These are phyloP conservation scores for Morelia viridis DNA, from an alignment of 2,797 vertebrate species.

Conservation along the genomic window DNA sequence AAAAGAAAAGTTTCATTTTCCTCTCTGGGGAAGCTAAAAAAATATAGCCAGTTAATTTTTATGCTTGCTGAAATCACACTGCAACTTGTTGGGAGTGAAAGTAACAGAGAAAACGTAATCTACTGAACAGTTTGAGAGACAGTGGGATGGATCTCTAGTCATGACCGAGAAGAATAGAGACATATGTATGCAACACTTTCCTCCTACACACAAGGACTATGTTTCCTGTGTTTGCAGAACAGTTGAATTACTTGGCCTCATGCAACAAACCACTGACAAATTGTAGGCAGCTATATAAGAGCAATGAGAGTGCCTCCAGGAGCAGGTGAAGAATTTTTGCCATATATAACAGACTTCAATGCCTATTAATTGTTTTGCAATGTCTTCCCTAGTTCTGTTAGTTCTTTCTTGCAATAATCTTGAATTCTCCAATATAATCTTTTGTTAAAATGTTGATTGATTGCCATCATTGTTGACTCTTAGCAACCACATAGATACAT, in stretches of 20 bases:
- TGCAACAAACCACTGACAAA: background rate
- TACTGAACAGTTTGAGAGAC: background rate
- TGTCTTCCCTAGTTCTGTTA: background rate
- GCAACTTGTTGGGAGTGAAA: background rate
- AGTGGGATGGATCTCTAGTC: background rate
- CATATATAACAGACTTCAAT: background rate
- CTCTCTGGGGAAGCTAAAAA: background rate
- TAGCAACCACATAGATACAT: background rate
- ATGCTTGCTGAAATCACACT: slow-evolving; percentile 1
- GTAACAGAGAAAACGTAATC: background rate
- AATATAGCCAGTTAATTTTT: background rate
- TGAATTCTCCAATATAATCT: background rate
- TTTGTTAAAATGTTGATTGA: background rate
- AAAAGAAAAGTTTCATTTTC: background rate
- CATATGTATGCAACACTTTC: background rate
- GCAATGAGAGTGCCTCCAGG: background rate
- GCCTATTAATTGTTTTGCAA: background rate
- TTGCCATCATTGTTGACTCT: background rate
- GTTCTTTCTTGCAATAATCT: background rate
- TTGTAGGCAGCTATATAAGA: background rate
- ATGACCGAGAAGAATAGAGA: background rate
- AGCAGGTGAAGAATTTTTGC: background rate
- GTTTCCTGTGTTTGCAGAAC: background rate
- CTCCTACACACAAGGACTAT: background rate
- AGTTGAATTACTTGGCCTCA: background rate